These are phyloP conservation scores for Heterohyrax brucei DNA, from an alignment of 2,797 vertebrate species.

Conservation along the genomic window DNA sequence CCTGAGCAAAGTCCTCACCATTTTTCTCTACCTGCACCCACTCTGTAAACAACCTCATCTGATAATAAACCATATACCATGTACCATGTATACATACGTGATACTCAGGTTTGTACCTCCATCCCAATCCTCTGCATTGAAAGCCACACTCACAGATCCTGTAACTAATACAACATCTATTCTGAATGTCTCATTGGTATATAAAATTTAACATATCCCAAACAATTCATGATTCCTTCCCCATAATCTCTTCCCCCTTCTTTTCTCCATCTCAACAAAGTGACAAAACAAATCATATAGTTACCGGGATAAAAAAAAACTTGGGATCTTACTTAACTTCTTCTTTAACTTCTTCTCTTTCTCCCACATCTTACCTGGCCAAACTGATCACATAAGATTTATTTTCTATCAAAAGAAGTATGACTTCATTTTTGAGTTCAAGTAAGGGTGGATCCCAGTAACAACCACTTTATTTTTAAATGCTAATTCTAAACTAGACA, in stretches of 20 bases:
- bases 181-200: not conserved
- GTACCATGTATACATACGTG: not conserved
- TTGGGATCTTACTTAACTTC: not conserved
- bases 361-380: not conserved
- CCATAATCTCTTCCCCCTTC: not conserved
- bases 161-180: not conserved
- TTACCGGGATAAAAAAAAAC: not conserved
- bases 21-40: not conserved
- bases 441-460: not conserved
- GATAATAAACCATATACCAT: not conserved
- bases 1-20: not conserved
- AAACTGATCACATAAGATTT: slow-evolving; percentile 11
- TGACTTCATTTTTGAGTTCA: slow-evolving; percentile 7
- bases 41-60: not conserved
- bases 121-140: not conserved
- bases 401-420: slow-evolving; percentile 9
- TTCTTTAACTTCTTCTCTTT: slow-evolving; percentile 29
- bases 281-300: not conserved
- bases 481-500: slow-evolving; percentile 29
- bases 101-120: not conserved
- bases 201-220: not conserved
- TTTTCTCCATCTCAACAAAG: not conserved
- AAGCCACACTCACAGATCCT: not conserved
- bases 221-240: not conserved
- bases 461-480: not conserved